Evolutionary conservation across 2,113 vertebrate genomes (phyloP).

Genomic region (Panthera tigris): DNA sequence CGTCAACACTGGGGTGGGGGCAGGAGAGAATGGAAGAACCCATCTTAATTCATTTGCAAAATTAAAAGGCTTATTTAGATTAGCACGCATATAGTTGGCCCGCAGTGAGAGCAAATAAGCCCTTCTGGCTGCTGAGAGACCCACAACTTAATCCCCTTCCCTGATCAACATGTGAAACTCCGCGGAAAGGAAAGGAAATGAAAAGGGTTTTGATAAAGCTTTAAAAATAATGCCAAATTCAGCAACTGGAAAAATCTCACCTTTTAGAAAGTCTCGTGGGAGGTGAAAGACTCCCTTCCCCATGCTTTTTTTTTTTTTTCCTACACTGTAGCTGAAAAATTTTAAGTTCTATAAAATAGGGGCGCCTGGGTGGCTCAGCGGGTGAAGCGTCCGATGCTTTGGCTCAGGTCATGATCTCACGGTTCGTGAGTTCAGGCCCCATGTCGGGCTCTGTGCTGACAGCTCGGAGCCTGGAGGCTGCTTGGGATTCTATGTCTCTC

Average conservation of each 20-base stretch:
- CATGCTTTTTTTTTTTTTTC: not conserved
- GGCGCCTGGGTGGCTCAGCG: too few relatives aligned
- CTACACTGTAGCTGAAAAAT: not conserved
- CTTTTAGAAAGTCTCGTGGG: not conserved
- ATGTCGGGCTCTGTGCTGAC: too few relatives aligned
- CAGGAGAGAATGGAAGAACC: not conserved
- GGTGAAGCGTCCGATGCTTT: too few relatives aligned
- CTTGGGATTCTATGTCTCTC: too few relatives aligned
- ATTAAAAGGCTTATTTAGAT: slow-evolving; percentile 68
- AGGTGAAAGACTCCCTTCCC: not conserved
- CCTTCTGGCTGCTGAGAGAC: slow-evolving; percentile 70
- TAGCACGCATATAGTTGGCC: slow-evolving; percentile 39
- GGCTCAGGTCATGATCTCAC: too few relatives aligned
- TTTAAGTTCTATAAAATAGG: not conserved
- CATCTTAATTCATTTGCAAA: slow-evolving; percentile 63
- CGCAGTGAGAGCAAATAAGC: slow-evolving; percentile 56
- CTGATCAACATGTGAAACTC: slow-evolving; percentile 43
- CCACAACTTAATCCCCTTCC: slow-evolving; percentile 62
- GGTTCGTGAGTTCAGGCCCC: too few relatives aligned
- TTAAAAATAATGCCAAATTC: slow-evolving; percentile 71
- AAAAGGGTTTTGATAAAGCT: slow-evolving; percentile 62
- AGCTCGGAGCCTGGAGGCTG: too few relatives aligned
- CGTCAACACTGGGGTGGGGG: not conserved
- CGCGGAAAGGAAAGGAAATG: slow-evolving; percentile 41
- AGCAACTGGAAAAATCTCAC: slow-evolving; percentile 57